Evolutionary conservation across 2,888 invertebrate species (phyloP).

Genomic region (Stenodera caucasica): DNA sequence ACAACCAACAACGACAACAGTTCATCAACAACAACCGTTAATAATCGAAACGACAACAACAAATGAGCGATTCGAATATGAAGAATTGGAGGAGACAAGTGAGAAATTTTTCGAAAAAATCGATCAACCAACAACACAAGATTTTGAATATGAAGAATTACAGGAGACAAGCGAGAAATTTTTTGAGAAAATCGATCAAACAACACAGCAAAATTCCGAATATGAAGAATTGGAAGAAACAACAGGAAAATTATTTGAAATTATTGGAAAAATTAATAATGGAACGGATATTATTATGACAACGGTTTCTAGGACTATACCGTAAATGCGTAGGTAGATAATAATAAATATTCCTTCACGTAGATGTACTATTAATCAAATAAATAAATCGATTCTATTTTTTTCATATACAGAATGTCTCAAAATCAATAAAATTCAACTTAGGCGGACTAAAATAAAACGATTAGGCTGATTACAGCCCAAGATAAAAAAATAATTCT

Average conservation of each 20-base stretch:
- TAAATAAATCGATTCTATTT: not conserved
- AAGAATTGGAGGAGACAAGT: conserved; percentile 31
- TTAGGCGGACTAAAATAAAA: too few relatives aligned
- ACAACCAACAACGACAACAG: conserved; percentile 35
- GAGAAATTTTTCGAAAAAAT: conserved; percentile 37
- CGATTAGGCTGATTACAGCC: too few relatives aligned
- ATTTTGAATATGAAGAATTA: conserved; percentile 32
- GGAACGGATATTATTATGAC: not conserved
- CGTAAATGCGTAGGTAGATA: conserved; percentile 10
- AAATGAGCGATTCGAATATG: conserved; percentile 26
- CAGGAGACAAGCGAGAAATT: conserved; percentile 34
- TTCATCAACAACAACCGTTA: conserved; percentile 8
- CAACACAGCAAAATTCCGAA: conserved; percentile 19
- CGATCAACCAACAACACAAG: conserved; percentile 13
- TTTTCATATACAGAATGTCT: too few relatives aligned
- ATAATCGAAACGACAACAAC: conserved; percentile 16
- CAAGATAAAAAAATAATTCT: too few relatives aligned
- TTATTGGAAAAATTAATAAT: conserved; percentile 10
- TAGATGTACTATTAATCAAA: not conserved
- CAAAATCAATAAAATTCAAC: too few relatives aligned
- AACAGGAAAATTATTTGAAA: conserved; percentile 35
- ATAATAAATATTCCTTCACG: conserved; percentile 2
- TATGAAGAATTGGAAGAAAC: conserved; percentile 33
- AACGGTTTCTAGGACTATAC: conserved; percentile 9
- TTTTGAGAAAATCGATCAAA: conserved; percentile 32